Base-by-base conservation (phyloP, 2,888 invertebrate genomes). In the Hyppa rectilinea region DNA sequence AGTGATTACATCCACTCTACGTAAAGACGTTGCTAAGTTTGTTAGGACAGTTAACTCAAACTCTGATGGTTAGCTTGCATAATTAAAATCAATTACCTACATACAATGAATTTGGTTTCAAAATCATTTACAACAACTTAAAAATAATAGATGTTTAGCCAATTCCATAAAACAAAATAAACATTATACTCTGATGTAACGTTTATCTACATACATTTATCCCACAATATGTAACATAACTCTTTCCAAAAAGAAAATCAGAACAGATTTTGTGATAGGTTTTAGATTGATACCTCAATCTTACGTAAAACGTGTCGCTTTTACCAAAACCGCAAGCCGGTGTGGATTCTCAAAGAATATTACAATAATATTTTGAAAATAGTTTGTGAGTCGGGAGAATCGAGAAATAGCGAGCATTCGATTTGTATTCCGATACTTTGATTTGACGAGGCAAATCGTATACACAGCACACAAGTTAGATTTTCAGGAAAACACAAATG, bases 211-310 rank as follows among this genome's bases (percentile, higher is more conserved):
- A 45, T 31, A 29, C 12, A 45, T 40, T 40, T 56, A 38, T n/a
- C 17, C 1, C 12, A 38, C 12, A 53, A 34, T 12, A 74, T 14
- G 10, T 12, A 26, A 49, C 17, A 26, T 29, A 47, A 29, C 38
- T 47, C 49, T 0, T 60, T 50, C 38, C 12, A 29, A 55, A 60
- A 63, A 65, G 20, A 40, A 55, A 53, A 59, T 69, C 26, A 29
- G 38, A 50, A 56, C 50, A 49, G 43, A 29, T 61, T n/a, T 49
- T 59, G 36, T 45, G 64, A 34, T 23, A 84, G 40, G 63, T 53
- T 56, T 67, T 55, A 69, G 58, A 84, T 81, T 67, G 52, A 74
- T 84, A 82, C 63, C 69, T 70, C 61, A 68, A 56, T 65, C 34
- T n/a, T 31, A 40, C 61, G 29, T 52, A 50, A 82, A 82, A 50